Evolutionary conservation across 2,888 invertebrate species (phyloP).

Genomic region (Odontocolon sp.): DNA sequence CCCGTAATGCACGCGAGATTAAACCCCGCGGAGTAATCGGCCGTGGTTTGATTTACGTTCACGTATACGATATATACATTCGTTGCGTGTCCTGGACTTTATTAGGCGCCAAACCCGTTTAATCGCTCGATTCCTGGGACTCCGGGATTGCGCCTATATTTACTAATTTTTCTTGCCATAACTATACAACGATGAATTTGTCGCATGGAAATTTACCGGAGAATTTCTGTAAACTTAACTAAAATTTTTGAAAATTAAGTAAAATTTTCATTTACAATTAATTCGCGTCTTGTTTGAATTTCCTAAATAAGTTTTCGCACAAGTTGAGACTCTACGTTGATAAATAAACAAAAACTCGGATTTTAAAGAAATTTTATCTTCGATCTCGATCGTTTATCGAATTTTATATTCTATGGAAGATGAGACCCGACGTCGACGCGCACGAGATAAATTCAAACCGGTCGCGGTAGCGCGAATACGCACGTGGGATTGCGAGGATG

Average conservation of each 20-base stretch:
- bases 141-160: not conserved
- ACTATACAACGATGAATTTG: not conserved
- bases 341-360: too few species aligned
- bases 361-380: conserved; percentile 6
- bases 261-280: too few species aligned
- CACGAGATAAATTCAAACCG: conserved; percentile 38
- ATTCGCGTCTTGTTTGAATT: too few species aligned
- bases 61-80: conserved; percentile 31
- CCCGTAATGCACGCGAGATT: conserved; percentile 69
- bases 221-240: not conserved
- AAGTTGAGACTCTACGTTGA: too few species aligned
- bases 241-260: not conserved
- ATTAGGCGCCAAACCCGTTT: conserved; percentile 26
- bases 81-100: conserved; percentile 48
- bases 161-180: conserved; percentile 2
- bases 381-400: conserved; percentile 29
- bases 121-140: not conserved
- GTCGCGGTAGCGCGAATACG: not conserved
- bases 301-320: not conserved
- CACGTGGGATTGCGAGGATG: conserved; percentile 34
- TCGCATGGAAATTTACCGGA: not conserved
- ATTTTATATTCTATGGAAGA: conserved; percentile 40
- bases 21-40: conserved; percentile 50
- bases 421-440: conserved; percentile 47
- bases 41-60: conserved; percentile 44